Evolutionary conservation across 2,888 invertebrate genomes (phyloP).

Genomic region (Tineola bisselliella): DNA sequence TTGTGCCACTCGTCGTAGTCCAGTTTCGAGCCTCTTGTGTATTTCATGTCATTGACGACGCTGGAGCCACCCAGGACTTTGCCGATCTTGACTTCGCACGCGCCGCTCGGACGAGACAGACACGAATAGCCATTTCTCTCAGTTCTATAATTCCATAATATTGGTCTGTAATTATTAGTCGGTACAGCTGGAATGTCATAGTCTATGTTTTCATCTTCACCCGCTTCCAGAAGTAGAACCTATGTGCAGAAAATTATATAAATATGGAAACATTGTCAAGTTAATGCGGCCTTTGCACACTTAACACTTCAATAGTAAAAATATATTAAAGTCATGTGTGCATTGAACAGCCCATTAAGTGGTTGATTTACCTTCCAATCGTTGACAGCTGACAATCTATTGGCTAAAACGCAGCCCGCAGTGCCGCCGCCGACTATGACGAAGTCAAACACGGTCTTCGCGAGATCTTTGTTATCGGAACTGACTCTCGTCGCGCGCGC

Average conservation of each 20-base stretch:
- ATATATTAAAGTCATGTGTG: too few species aligned
- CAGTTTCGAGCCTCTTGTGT: conserved; percentile 49
- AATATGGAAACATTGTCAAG: too few species aligned
- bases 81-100: conserved; percentile 52
- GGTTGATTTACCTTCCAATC: conserved; percentile 52
- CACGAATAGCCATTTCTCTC: conserved; percentile 55
- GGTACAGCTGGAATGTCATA: conserved; percentile 57
- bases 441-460: conserved; percentile 59
- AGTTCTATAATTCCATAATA: conserved; percentile 55
- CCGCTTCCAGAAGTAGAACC: conserved; percentile 53
- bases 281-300: too few species aligned
- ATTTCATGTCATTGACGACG: conserved; percentile 58
- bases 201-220: conserved; percentile 55
- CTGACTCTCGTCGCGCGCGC: conserved; percentile 47
- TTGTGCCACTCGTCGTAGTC: conserved; percentile 57
- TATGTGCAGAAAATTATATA: conserved; percentile 19
- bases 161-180: conserved; percentile 45
- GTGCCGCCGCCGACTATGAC: conserved; percentile 59
- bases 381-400: conserved; percentile 46
- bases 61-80: conserved; percentile 55
- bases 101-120: conserved; percentile 49
- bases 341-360: too few species aligned
- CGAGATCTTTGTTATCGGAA: conserved; percentile 42
- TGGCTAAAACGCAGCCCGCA: conserved; percentile 55
- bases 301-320: too few species aligned